Conservation (phyloP, 2,113 vertebrate species). For the Clinocottus analis region DNA sequence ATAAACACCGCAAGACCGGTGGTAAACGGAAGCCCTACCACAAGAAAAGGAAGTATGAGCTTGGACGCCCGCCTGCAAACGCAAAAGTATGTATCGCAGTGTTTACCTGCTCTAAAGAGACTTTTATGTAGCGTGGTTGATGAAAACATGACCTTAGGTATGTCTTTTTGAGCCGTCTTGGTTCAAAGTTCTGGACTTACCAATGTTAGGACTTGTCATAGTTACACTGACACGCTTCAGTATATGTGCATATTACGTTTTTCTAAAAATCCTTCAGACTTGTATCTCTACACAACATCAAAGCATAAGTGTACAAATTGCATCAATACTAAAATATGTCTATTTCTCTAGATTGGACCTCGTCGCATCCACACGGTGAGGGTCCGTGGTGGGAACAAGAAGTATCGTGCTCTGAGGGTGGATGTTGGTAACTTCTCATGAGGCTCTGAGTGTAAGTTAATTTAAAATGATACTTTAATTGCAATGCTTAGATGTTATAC, state of each 20-base stretch:
- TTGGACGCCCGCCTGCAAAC: constrained; percentile 95
- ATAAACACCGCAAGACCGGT: constrained; percentile 97
- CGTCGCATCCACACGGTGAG: constrained; percentile 96
- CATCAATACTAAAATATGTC: background rate
- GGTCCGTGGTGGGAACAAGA: constrained; percentile 97
- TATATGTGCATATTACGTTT: background rate
- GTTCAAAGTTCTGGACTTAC: constrained; percentile 81
- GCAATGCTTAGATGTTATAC: constrained; percentile 46
- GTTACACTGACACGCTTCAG: constrained; percentile 94
- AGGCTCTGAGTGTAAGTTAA: constrained; percentile 95
- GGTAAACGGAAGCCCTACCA: constrained; percentile 98
- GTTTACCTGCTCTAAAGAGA: accelerated
- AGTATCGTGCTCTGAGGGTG: constrained; percentile 93
- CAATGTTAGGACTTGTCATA: constrained; percentile 94
- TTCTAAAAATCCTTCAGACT: accelerated
- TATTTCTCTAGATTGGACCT: constrained; percentile 87
- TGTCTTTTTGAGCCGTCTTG: constrained; percentile 84
- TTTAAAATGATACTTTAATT: background rate
- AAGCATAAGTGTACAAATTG: accelerated
- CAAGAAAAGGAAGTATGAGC: constrained; percentile 98
- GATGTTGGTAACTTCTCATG: constrained; percentile 97
- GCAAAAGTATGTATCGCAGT: constrained; percentile 85
- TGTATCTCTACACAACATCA: background rate
- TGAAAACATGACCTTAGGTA: constrained; percentile 91
- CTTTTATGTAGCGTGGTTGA: constrained; percentile 83